Evolutionary conservation across 2,888 invertebrate genomes (phyloP).

Genomic region (Drosophila meridionalis): DNA sequence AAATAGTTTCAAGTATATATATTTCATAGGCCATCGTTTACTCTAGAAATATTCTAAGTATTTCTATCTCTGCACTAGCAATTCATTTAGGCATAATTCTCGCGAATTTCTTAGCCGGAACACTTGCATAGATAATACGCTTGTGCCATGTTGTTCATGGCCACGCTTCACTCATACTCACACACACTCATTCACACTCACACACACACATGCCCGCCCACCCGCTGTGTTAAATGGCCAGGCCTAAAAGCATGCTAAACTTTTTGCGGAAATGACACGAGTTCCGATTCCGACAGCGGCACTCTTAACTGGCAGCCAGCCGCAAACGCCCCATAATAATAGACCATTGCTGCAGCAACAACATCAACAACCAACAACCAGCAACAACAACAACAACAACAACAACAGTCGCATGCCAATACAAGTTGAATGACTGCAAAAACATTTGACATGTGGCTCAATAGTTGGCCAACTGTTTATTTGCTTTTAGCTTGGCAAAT

Average conservation of each 20-base stretch:
- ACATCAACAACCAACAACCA: conserved; percentile 15
- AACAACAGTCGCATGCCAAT: conserved; percentile 23
- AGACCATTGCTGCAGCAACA: conserved; percentile 44
- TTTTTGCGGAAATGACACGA: conserved; percentile 77
- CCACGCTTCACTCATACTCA: background rate
- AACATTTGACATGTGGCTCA: conserved; percentile 30
- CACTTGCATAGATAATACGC: conserved; percentile 14
- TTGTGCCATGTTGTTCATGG: conserved; percentile 20
- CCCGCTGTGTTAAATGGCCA: conserved; percentile 59
- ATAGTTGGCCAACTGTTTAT: conserved; percentile 45
- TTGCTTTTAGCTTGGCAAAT: conserved; percentile 51
- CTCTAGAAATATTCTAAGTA: background rate
- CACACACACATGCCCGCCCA: background rate
- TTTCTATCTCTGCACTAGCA: background rate
- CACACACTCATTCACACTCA: background rate
- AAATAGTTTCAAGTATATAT: too few relatives aligned
- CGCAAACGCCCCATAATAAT: conserved; percentile 55
- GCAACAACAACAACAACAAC: conserved; percentile 13
- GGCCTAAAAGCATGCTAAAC: conserved; percentile 76
- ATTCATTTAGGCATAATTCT: background rate
- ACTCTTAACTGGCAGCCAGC: conserved; percentile 44
- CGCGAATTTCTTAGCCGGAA: conserved; percentile 24
- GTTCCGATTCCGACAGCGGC: conserved; percentile 67
- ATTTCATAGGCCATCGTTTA: too few relatives aligned
- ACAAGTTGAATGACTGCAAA: conserved; percentile 27